Conservation (phyloP, 2,113 vertebrate genomes). For the Columbina picui region DNA sequence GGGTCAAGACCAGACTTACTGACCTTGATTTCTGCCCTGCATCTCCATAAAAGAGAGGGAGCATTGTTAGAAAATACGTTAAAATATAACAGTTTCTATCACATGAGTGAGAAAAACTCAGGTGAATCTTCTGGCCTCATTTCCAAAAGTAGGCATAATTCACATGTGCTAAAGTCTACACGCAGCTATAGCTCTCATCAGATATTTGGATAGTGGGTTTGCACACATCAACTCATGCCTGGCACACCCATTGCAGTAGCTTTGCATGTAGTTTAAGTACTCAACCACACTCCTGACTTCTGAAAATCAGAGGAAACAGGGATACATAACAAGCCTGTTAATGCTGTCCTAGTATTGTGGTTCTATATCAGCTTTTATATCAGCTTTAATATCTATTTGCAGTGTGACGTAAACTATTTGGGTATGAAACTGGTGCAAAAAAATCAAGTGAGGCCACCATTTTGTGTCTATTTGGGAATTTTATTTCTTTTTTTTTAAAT, state of each 20-base stretch:
- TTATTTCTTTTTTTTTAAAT: not conserved
- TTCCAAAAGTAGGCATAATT: not conserved
- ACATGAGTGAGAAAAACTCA: not conserved
- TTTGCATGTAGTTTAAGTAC: not conserved
- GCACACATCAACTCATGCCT: not conserved
- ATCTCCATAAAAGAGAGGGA: not conserved
- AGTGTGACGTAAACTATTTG: not conserved
- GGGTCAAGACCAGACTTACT: not conserved
- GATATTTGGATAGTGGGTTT: not conserved
- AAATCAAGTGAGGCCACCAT: not conserved
- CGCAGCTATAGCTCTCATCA: not conserved
- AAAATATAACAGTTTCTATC: not conserved
- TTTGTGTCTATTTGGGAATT: not conserved
- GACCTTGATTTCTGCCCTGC: not conserved
- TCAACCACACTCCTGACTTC: not conserved
- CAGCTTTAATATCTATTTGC: not conserved
- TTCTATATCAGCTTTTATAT: not conserved
- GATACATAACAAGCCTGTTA: not conserved
- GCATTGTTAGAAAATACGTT: not conserved
- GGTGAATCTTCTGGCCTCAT: not conserved
- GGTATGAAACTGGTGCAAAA: not conserved
- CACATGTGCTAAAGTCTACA: not conserved
- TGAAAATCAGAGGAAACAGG: not conserved
- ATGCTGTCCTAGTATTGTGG: not conserved
- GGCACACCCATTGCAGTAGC: not conserved